These are phyloP conservation scores for Coptodon rendalli DNA, from an alignment of 2,113 vertebrate species.

Conservation along the genomic window DNA sequence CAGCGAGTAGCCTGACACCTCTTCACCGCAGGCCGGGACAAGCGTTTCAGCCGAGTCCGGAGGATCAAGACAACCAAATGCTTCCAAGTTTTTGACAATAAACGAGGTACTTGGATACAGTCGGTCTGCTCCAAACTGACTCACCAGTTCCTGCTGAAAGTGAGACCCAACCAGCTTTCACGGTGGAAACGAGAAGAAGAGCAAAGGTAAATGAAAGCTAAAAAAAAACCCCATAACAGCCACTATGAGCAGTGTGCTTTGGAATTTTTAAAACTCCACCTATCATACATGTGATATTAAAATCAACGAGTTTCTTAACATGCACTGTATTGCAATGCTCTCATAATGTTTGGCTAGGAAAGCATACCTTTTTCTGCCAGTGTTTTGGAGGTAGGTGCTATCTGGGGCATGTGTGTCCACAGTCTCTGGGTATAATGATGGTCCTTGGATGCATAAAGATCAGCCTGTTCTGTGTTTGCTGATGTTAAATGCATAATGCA, in stretches of 20 bases:
- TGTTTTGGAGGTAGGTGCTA: not conserved
- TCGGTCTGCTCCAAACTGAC: not conserved
- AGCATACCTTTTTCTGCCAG: not conserved
- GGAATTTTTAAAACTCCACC: not conserved
- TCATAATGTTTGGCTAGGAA: not conserved
- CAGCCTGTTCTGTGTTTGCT: not conserved
- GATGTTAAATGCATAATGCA: not conserved
- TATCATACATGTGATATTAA: not conserved
- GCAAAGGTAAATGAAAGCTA: slow-evolving; percentile 51
- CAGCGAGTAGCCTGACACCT: slow-evolving; percentile 35
- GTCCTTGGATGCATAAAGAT: not conserved
- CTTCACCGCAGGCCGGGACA: slow-evolving; percentile 33
- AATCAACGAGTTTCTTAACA: not conserved
- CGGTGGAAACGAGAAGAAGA: slow-evolving; percentile 68
- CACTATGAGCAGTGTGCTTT: not conserved
- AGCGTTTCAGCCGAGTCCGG: not conserved
- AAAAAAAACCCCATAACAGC: not conserved
- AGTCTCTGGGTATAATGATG: not conserved
- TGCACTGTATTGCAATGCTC: not conserved
- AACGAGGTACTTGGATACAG: not conserved
- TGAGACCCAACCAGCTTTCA: slow-evolving; percentile 45
- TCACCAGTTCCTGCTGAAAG: slow-evolving; percentile 24
- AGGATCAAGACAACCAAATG: not conserved
- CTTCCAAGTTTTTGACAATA: not conserved
- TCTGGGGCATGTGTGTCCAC: not conserved